Base-by-base conservation (phyloP, 2,797 vertebrate genomes). In the Siniperca undulata region DNA sequence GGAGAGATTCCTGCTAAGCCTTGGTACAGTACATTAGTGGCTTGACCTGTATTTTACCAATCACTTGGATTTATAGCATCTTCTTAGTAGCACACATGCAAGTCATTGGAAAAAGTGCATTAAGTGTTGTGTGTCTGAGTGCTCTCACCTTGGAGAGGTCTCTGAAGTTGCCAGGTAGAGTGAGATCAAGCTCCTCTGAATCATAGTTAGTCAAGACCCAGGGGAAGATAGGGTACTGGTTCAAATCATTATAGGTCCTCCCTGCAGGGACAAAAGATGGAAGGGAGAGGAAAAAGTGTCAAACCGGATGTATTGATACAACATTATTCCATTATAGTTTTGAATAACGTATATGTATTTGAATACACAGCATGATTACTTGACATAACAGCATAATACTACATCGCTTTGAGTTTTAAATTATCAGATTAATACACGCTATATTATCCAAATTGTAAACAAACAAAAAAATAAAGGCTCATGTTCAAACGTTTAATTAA, bases 141-240 rank as follows among this genome's bases (percentile, higher is more conserved):
- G 59, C 20, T 60, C 88, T 59, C 38, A 99, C 98, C 97, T 99
- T 99, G 89, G 98, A 99, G 86, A 99, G 96, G 93, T 99, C 98
- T 95, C 98, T 96, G 96, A 99, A 99, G 96, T 99, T 99, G 85
- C 98, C 98, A 46, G 98, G 98, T 71, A 99, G 96, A 77, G 98
- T 99, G 74, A 99, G 96, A 92, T 99, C 98, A 75, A 99, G 93
- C 79, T 99, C 98, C 88, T 99, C 98, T 58, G 98, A 99, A 81
- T 99, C 98, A 52, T 98, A 99, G 94, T 99, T 99, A 78, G 98
- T 99, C 93, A 99, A 94, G 78, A 99, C 98, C 98, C 98, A 99
- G 0, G 98, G 98, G 93, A 99, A 99, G 81, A 99, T 95, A 0
- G 98, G 98, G 85, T 99, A 99, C 90, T 99, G 98, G 93, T 99